Base-by-base conservation (phyloP, 30 jellyfish, hydroid and myxozoan genomes). In the Morbakka virulenta region DNA sequence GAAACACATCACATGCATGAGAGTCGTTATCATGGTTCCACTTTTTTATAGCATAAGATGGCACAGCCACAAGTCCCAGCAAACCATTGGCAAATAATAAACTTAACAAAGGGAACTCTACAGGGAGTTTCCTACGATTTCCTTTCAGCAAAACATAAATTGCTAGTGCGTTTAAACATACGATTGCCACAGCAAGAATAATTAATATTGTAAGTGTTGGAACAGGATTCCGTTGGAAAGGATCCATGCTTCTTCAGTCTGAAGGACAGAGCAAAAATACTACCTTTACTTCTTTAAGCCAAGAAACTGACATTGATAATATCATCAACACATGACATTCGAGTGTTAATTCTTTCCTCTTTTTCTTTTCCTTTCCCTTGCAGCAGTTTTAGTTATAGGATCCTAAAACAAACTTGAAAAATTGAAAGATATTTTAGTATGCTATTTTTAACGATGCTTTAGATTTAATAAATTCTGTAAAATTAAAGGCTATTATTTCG, bases 11-110 rank as follows among this genome's bases (percentile, higher is more conserved):
- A 65, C 96, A 87, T 32, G 79, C 71, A 29, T 33, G 50, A 63
- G 83, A 80, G 30, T 41, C 67, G 27, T 36, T 67, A 13, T 30
- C 50, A 24, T 28, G 57, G 12, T 75, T 85, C 49, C 51, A 36
- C 75, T 87, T 87, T 36, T 87, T 87, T 47, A 87, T 49, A 20
- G 89, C 96, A 67, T 87, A 87, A 1, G 86, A 77, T 31, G 96
- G 96, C 22, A 87, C 73, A 32, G 96, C 71, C 33, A 87, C 32
- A 9, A 69, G 32, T 0, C 96, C 96, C 52, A 62, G 84, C 20
- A 87, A 53, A n/a, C 79, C 27, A 65, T 87, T 79, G 1, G 96
- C 93, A 65, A 72, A 31, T 24, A 87, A 76, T 75, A 87, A 62
- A 67, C 96, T 70, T 53, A 78, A 80, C 47, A 87, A 32, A 12